Conservation (phyloP, 2,797 vertebrate genomes). For the Adrianichthys oophorus region DNA sequence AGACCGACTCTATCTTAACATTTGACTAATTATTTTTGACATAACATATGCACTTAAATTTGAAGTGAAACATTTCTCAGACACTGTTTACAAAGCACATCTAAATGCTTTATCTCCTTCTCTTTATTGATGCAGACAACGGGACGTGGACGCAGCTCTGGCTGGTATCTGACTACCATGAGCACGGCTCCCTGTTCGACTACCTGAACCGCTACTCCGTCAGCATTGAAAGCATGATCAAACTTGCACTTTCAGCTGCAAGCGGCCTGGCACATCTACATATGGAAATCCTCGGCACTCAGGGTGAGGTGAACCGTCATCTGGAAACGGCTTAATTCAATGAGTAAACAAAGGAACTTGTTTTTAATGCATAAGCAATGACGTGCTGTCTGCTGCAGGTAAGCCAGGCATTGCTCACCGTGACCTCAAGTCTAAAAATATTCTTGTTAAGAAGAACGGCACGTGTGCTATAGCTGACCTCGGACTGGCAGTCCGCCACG, state of each 20-base stretch:
- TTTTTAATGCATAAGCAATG: slow-evolving; percentile 11
- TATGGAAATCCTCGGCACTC: slow-evolving; percentile 99
- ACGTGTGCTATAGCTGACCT: slow-evolving; percentile 97
- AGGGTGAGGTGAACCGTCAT: slow-evolving; percentile 78
- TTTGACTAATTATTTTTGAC: background rate
- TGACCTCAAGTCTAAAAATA: slow-evolving; percentile 98
- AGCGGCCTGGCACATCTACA: slow-evolving; percentile 96
- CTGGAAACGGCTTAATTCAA: background rate
- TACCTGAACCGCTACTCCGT: slow-evolving; percentile 96
- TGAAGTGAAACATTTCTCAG: background rate
- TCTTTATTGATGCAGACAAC: slow-evolving; percentile 81
- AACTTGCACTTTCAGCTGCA: slow-evolving; percentile 91
- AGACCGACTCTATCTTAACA: background rate
- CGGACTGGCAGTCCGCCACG: slow-evolving; percentile 94
- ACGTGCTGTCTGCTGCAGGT: slow-evolving; percentile 70
- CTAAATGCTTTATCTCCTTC: too few species aligned
- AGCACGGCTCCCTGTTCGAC: slow-evolving; percentile 96
- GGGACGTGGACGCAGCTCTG: slow-evolving; percentile 98
- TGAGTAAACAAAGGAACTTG: background rate
- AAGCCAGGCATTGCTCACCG: slow-evolving; percentile 98
- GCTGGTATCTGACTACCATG: slow-evolving; percentile 97
- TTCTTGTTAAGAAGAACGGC: slow-evolving; percentile 97
- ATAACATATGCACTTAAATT: background rate
- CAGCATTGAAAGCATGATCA: slow-evolving; percentile 98
- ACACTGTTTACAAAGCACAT: background rate